Evolutionary conservation across 2,797 vertebrate species (phyloP).

Genomic region (Masticophis lateralis): DNA sequence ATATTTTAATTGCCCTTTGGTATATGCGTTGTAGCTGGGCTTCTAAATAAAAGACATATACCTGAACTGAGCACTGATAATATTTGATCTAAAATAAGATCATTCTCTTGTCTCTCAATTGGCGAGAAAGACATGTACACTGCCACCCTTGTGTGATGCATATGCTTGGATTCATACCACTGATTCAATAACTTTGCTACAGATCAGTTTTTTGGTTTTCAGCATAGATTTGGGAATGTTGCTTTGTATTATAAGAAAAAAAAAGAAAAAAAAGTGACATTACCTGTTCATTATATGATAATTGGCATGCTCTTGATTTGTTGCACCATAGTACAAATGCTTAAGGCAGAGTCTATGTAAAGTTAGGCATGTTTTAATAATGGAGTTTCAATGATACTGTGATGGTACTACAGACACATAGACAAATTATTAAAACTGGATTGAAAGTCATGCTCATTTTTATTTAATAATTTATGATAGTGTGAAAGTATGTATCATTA

Average conservation of each 20-base stretch:
- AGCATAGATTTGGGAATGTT: not conserved
- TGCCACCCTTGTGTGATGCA: not conserved
- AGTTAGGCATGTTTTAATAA: not conserved
- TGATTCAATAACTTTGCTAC: not conserved
- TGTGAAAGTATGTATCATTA: not conserved
- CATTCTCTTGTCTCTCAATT: not conserved
- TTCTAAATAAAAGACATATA: not conserved
- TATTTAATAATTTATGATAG: constrained; percentile 9
- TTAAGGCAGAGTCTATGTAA: not conserved
- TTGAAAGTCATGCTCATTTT: constrained; percentile 16
- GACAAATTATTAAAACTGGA: not conserved
- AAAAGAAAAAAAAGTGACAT: not conserved
- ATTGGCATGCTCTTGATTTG: not conserved
- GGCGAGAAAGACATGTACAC: not conserved
- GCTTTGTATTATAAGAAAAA: not conserved
- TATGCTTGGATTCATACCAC: not conserved
- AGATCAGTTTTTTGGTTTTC: not conserved
- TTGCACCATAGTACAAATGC: not conserved
- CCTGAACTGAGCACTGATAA: not conserved
- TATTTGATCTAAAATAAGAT: not conserved
- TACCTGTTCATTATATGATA: not conserved
- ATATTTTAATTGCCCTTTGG: not conserved
- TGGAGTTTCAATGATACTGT: constrained; percentile 9
- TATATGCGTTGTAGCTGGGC: not conserved
- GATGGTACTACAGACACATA: not conserved